Conservation (phyloP, 2,113 vertebrate species). For the Gadus chalcogrammus region DNA sequence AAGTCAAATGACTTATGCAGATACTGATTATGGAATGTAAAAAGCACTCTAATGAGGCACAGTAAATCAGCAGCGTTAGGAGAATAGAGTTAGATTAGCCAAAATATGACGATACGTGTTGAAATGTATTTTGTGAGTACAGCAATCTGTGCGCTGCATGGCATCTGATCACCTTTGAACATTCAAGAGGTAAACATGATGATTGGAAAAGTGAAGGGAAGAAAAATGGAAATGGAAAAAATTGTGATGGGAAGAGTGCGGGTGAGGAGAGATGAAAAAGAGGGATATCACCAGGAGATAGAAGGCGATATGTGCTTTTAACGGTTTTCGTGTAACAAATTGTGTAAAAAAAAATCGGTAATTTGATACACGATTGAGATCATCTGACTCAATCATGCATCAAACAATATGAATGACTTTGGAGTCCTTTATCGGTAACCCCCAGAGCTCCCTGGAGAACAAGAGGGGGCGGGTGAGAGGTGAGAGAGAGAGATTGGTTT, state of each 20-base stretch:
- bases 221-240: not conserved
- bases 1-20: too few relatives aligned
- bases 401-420: not conserved
- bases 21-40: too few relatives aligned
- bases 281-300: not conserved
- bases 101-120: too few relatives aligned
- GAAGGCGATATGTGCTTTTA: not conserved
- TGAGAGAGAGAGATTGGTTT: too few relatives aligned
- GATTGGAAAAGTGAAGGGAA: not conserved
- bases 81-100: too few relatives aligned
- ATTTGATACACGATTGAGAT: too few relatives aligned
- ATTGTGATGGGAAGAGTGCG: not conserved
- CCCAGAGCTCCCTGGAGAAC: not conserved
- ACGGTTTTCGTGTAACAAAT: not conserved
- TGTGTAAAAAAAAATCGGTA: not conserved
- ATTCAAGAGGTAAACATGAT: not conserved
- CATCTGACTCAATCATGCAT: too few relatives aligned
- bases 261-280: not conserved
- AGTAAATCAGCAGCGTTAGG: too few relatives aligned
- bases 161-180: constrained; percentile 5
- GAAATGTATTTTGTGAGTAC: not conserved
- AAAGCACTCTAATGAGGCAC: too few relatives aligned
- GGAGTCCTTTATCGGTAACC: not conserved
- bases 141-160: constrained; percentile 9
- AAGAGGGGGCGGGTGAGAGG: too few relatives aligned